phyloP scores from a whole-genome alignment of 2,797 vertebrate genomes.

The Novumbra hubbsi region DNA sequence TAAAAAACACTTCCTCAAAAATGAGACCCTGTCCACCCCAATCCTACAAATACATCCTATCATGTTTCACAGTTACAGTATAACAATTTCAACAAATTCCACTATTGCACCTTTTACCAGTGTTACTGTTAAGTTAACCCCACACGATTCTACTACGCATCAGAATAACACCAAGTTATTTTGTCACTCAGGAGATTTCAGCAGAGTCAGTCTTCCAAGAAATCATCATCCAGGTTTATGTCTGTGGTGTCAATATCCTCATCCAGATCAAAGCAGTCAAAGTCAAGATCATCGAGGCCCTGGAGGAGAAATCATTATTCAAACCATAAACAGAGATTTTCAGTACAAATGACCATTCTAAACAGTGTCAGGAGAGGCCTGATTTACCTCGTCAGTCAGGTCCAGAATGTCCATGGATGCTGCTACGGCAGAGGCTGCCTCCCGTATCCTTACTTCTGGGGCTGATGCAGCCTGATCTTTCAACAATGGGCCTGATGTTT shows the following conservation, averaged over 20 bases:
- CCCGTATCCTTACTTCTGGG: slow-evolving; percentile 13
- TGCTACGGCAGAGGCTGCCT: slow-evolving; percentile 14
- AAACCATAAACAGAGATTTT: neutral
- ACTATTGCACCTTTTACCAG: neutral
- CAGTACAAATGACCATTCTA: too few species aligned
- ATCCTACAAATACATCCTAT: neutral
- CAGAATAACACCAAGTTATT: slow-evolving; percentile 19
- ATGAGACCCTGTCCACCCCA: neutral
- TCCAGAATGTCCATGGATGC: slow-evolving; percentile 31
- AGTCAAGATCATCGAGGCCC: slow-evolving; percentile 84
- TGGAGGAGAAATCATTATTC: slow-evolving; percentile 15
- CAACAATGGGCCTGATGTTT: neutral
- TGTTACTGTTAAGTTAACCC: neutral
- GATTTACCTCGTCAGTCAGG: slow-evolving; percentile 62
- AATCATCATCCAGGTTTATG: slow-evolving; percentile 90
- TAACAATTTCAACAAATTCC: neutral
- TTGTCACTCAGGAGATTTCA: slow-evolving; percentile 27
- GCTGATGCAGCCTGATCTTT: neutral
- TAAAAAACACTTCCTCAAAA: neutral
- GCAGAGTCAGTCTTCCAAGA: slow-evolving; percentile 75
- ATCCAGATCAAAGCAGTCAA: slow-evolving; percentile 88
- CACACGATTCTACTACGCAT: neutral
- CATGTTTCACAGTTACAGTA: neutral
- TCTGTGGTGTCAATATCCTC: slow-evolving; percentile 90
- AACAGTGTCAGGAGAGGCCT: neutral